These are phyloP conservation scores for Magallana angulata DNA, from an alignment of 1,140 invertebrate species.

Conservation along the genomic window DNA sequence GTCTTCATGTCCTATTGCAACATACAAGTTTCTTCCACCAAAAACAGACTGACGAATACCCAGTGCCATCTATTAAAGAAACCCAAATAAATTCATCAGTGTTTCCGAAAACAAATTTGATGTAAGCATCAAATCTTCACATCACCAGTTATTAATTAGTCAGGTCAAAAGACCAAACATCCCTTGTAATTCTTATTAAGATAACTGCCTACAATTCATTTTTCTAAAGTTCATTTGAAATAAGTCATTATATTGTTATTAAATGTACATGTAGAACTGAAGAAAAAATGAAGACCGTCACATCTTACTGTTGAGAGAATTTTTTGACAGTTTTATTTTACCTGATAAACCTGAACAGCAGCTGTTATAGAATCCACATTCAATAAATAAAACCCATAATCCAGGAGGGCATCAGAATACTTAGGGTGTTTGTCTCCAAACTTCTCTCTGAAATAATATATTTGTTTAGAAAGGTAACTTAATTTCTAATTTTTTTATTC, in stretches of 20 bases:
- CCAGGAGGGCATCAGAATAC: conserved; percentile 89
- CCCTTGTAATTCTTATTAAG: no score
- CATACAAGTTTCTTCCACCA: conserved; percentile 90
- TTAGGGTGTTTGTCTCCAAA: conserved; percentile 88
- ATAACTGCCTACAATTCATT: neutral
- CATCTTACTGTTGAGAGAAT: no score
- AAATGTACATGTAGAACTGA: neutral
- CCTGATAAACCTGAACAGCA: conserved; percentile 91
- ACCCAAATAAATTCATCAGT: neutral
- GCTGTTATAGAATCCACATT: conserved; percentile 92
- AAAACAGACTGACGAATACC: conserved; percentile 88
- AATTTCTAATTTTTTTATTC: no score
- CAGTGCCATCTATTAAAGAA: conserved; percentile 84
- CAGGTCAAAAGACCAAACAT: no score
- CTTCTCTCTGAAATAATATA: conserved; percentile 80
- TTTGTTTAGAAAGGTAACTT: no score
- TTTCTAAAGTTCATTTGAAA: neutral
- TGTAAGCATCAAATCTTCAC: no score
- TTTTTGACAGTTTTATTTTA: conserved; percentile 66
- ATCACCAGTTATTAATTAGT: no score
- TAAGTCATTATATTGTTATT: neutral
- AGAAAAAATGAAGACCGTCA: no score
- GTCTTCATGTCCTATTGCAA: conserved; percentile 93
- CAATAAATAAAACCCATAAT: conserved; percentile 93
- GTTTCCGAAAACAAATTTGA: no score